Evolutionary conservation across 2,113 vertebrate genomes (phyloP).

Genomic region (Limanda limanda): DNA sequence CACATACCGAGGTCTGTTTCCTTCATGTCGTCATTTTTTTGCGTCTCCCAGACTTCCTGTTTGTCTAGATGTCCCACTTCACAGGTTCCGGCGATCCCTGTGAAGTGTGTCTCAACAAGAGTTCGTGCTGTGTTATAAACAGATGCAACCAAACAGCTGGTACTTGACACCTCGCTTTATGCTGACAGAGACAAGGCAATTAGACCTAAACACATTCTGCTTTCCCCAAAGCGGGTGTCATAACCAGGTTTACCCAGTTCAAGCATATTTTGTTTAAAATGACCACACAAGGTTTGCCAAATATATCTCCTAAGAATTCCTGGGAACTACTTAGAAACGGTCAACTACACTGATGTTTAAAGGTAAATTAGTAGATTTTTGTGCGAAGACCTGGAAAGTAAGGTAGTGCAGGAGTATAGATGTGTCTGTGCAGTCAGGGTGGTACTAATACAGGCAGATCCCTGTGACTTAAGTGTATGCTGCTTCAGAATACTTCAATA

Average conservation of each 20-base stretch:
- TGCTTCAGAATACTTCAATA: not conserved
- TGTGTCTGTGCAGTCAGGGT: no score
- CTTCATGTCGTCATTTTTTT: not conserved
- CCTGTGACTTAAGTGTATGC: no score
- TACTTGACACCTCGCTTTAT: constrained; percentile 14
- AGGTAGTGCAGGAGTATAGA: no score
- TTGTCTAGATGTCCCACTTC: not conserved
- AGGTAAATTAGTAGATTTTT: no score
- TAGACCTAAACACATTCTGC: constrained; percentile 6
- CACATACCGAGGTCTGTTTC: not conserved
- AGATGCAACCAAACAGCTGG: constrained; percentile 25
- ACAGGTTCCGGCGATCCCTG: constrained; percentile 17
- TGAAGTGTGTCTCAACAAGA: constrained; percentile 20
- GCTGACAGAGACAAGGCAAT: constrained; percentile 1
- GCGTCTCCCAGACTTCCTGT: not conserved
- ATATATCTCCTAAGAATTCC: not conserved
- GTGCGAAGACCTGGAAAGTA: no score
- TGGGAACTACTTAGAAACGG: no score
- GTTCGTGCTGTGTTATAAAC: constrained; percentile 9
- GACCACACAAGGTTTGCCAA: not conserved
- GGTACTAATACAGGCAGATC: no score
- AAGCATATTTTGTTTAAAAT: not conserved
- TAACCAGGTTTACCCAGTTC: not conserved
- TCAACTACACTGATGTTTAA: no score
- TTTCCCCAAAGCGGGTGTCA: constrained; percentile 7